A percentile compares a stretch with the other conserved stretches of the same genome.
Evolutionary conservation across 2,797 vertebrate genomes (phyloP).

Genomic region (Tokudaia muenninki): DNA sequence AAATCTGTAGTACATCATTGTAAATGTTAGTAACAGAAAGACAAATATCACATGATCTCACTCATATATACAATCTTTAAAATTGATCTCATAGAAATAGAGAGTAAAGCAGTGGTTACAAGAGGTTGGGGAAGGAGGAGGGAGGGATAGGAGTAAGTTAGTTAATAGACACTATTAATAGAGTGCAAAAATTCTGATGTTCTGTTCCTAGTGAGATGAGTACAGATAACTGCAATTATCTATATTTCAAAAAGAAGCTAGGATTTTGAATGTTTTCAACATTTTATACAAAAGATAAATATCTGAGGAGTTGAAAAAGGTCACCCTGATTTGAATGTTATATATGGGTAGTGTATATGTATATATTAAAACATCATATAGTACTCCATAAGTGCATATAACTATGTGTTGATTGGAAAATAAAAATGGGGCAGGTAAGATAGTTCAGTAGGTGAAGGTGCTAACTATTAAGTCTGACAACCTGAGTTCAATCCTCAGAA

Average conservation of each 20-base stretch:
- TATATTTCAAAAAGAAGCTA: background rate
- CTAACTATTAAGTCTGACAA: background rate
- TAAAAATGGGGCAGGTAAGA: background rate
- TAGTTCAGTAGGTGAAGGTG: background rate
- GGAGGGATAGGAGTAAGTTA: background rate
- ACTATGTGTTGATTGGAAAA: background rate
- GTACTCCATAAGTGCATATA: background rate
- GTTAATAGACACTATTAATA: background rate
- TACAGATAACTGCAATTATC: background rate
- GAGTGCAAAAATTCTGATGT: background rate
- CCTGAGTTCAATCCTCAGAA: background rate
- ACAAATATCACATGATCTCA: background rate
- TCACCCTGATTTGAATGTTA: background rate
- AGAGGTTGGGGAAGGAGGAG: background rate
- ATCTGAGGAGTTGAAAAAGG: background rate
- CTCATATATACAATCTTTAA: background rate
- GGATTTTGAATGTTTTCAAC: background rate
- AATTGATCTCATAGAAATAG: background rate
- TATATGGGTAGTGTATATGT: background rate
- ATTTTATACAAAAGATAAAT: background rate
- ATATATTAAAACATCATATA: background rate
- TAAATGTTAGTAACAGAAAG: background rate
- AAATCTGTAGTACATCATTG: background rate
- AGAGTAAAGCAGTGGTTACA: background rate
- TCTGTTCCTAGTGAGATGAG: background rate